Evolutionary conservation across 2,113 vertebrate species (phyloP).

Genomic region (Lepus europaeus): DNA sequence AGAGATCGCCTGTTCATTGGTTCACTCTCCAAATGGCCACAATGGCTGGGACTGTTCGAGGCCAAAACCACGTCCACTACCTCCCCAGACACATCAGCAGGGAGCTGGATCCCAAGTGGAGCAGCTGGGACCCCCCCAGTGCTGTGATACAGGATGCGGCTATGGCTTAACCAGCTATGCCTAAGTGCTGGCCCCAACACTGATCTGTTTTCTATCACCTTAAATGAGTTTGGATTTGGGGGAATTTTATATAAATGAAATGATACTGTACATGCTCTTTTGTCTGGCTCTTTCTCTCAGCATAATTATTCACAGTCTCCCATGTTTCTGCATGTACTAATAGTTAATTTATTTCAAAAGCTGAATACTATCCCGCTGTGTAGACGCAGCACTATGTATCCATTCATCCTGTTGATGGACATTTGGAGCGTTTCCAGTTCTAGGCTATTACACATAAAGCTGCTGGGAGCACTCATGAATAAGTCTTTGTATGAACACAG

Average conservation of each 20-base stretch:
- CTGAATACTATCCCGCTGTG: constrained; percentile 20
- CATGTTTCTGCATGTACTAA: neutral
- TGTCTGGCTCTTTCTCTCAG: neutral
- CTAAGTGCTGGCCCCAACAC: no score
- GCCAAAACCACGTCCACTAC: no score
- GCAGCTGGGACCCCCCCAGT: no score
- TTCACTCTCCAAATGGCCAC: no score
- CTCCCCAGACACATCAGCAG: no score
- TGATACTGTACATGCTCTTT: neutral
- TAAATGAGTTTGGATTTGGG: neutral
- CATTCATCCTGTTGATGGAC: neutral
- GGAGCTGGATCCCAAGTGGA: no score
- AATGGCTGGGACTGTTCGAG: no score
- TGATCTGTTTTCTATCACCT: neutral
- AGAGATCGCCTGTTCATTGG: no score
- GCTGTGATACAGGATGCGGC: no score
- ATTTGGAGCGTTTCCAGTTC: constrained; percentile 10
- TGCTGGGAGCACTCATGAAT: constrained; percentile 1
- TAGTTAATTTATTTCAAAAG: neutral
- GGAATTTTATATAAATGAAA: constrained; percentile 30
- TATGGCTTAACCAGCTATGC: no score
- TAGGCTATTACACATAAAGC: constrained; percentile 22
- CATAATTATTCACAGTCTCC: neutral
- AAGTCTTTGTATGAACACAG: constrained; percentile 8
- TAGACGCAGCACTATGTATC: neutral